A percentile compares a stretch with the other conserved stretches of the same genome.
Conservation (phyloP, 2,888 invertebrate genomes). For the Idaea dimidiata region DNA sequence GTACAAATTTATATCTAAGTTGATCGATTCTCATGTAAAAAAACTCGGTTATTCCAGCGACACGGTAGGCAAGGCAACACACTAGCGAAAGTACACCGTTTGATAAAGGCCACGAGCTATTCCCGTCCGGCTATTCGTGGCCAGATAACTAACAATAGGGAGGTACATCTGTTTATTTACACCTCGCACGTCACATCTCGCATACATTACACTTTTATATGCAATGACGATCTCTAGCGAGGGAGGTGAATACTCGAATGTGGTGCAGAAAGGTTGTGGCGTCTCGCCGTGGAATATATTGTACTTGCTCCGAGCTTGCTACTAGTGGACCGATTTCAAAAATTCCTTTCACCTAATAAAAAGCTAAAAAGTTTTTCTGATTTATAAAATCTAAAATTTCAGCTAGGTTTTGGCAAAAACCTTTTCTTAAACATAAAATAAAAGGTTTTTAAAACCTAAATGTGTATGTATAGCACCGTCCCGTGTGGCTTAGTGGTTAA, state of each 20-base stretch:
- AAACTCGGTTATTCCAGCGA: neutral
- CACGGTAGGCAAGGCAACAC: neutral
- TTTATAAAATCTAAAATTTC: no score
- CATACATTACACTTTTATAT: neutral
- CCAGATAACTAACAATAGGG: constrained; percentile 26
- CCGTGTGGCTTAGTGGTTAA: no score
- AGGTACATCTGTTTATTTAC: constrained; percentile 9
- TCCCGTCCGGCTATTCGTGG: constrained; percentile 26
- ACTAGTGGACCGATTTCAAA: no score
- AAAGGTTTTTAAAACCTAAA: no score
- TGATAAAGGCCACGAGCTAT: constrained; percentile 27
- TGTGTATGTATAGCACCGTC: no score
- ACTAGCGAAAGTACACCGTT: constrained; percentile 3
- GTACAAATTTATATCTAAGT: no score
- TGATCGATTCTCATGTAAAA: neutral
- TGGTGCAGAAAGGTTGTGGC: neutral
- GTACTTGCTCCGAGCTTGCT: no score
- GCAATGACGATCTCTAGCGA: neutral
- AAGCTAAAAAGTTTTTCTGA: no score
- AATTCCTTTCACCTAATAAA: no score
- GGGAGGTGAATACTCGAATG: neutral
- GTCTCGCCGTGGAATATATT: neutral
- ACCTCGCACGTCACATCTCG: constrained; percentile 3
- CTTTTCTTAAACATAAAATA: no score
- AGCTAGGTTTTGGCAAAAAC: no score